These are phyloP conservation scores for Anneissia japonica DNA, from an alignment of 35 echinoderm and acorn worm genomes.

Conservation along the genomic window DNA sequence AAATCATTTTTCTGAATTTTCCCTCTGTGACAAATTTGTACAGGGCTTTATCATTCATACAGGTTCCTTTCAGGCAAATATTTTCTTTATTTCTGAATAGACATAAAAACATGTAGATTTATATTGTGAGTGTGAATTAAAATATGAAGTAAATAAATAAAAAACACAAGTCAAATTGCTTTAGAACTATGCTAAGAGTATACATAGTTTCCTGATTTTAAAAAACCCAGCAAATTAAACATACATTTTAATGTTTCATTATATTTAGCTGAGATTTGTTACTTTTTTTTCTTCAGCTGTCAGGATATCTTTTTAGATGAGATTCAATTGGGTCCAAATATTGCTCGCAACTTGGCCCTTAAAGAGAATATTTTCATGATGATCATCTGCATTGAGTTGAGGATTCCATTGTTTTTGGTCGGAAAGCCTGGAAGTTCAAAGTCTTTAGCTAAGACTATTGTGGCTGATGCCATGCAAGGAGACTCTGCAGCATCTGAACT, in stretches of 20 bases:
- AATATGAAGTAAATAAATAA: too few relatives aligned
- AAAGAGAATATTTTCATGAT: constrained; percentile 40
- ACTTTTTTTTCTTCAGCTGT: neutral
- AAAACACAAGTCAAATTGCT: too few relatives aligned
- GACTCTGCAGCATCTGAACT: neutral
- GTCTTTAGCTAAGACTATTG: constrained; percentile 24
- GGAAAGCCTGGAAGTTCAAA: constrained; percentile 33
- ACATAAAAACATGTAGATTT: too few relatives aligned
- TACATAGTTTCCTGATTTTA: too few relatives aligned
- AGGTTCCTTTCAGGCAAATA: too few relatives aligned
- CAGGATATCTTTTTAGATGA: constrained; percentile 24
- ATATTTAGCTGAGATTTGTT: neutral
- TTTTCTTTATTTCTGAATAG: too few relatives aligned
- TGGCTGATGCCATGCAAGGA: constrained; percentile 31
- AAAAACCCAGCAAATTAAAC: too few relatives aligned
- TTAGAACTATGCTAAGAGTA: too few relatives aligned
- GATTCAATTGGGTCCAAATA: neutral
- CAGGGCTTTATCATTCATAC: too few relatives aligned
- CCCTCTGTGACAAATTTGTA: too few relatives aligned
- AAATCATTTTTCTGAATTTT: too few relatives aligned
- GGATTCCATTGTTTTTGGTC: constrained; percentile 16
- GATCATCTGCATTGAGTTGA: constrained; percentile 23
- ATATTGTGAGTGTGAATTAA: too few relatives aligned
- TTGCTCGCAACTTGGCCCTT: constrained; percentile 17
- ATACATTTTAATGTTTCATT: neutral